Conservation (phyloP, 2,113 vertebrate genomes). For the Salvelinus fontinalis region DNA sequence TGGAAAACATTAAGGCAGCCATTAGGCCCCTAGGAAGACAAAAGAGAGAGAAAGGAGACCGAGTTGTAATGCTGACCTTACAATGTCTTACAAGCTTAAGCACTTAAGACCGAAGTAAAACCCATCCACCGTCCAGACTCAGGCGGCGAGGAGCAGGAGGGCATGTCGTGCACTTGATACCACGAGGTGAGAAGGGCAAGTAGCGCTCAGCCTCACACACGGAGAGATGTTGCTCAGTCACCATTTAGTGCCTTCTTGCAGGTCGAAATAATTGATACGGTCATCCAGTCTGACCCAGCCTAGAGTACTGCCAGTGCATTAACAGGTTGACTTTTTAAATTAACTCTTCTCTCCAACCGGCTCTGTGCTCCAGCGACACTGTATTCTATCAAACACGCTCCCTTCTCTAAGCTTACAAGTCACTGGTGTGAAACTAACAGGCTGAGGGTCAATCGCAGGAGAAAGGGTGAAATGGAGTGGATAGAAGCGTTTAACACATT, state of each 20-base stretch:
- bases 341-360: conserved; percentile 35
- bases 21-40: background rate
- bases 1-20: background rate
- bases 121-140: background rate
- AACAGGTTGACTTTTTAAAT: conserved; percentile 69
- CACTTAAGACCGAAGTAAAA: background rate
- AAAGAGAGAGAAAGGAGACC: background rate
- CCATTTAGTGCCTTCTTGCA: conserved; percentile 59
- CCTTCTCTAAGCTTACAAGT: conserved; percentile 18
- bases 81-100: background rate
- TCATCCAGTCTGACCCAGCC: conserved; percentile 23
- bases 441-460: conserved; percentile 20
- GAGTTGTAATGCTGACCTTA: background rate
- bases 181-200: too few relatives aligned
- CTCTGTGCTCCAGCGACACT: conserved; percentile 1
- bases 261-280: conserved; percentile 69
- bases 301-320: conserved; percentile 40
- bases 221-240: conserved; percentile 9
- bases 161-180: too few relatives aligned
- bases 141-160: too few relatives aligned
- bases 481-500: conserved; percentile 13
- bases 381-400: conserved; percentile 26
- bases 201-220: background rate
- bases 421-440: conserved; percentile 24
- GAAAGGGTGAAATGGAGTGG: conserved; percentile 16